Evolutionary conservation across 64 coral and sea anemone species (phyloP).

Genomic region (Pocillopora verrucosa): DNA sequence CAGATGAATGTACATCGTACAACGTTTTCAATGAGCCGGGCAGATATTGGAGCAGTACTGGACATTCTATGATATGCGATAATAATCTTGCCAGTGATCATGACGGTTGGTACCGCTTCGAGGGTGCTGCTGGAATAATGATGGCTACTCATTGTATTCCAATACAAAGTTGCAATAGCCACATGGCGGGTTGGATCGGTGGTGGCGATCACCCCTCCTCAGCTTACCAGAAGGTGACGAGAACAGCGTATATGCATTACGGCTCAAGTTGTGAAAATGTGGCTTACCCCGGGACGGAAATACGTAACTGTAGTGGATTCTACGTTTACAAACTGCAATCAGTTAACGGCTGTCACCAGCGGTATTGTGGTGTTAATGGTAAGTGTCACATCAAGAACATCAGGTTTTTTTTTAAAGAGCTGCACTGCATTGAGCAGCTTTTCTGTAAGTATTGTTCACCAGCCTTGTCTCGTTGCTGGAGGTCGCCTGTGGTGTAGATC

Average conservation of each 20-base stretch:
- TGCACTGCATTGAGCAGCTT: too few relatives aligned
- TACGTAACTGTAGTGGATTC: constrained; percentile 51
- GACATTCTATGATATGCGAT: background rate
- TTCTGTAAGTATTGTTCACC: too few relatives aligned
- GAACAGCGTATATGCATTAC: constrained; percentile 28
- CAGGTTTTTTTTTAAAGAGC: too few relatives aligned
- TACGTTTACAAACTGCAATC: constrained; percentile 40
- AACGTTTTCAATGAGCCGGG: background rate
- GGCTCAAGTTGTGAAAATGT: background rate
- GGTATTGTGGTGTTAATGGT: constrained; percentile 26
- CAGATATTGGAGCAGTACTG: background rate
- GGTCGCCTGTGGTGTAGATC: too few relatives aligned
- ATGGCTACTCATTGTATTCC: constrained; percentile 9
- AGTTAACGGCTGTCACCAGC: background rate
- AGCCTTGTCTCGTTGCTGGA: too few relatives aligned
- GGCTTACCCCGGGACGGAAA: background rate
- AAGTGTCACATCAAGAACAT: background rate
- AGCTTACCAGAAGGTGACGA: background rate
- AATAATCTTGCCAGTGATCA: background rate
- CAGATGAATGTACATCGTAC: background rate
- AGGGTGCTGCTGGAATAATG: constrained; percentile 15
- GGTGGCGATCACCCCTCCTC: constrained; percentile 25
- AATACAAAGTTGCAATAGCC: background rate
- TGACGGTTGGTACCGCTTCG: constrained; percentile 38
- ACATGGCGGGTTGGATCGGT: constrained; percentile 46